Base-by-base conservation (phyloP, 2,888 invertebrate genomes). In the Heliconius ethilla region DNA sequence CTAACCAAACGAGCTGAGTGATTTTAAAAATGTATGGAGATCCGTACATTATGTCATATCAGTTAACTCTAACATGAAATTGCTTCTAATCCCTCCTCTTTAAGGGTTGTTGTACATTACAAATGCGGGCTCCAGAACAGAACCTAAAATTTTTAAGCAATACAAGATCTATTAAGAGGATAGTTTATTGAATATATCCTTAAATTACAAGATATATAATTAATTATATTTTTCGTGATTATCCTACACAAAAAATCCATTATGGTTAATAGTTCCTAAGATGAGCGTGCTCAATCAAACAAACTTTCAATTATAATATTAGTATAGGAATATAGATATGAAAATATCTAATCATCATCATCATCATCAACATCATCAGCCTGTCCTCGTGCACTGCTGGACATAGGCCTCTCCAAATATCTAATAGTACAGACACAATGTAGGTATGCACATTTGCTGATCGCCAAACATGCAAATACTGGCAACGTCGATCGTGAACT, bases 51-150 rank as follows among this genome's bases (percentile, higher is more conserved):
- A 45, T 27, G 22, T 40, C 62, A 25, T 63, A 25, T 45, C 40
- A 63, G 40, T 62, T 74, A 62, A 72, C 22, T 33, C 33, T 74
- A 27, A 63, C 13, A 5, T 74, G 40, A 74, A 74, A 74, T 74
- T 74, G 45, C 18, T 27, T 74, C 27, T 74, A 63, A 40, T 63
- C 74, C 63, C 18, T 55, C 27, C 37, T 27, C 66, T 40, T 67
- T 40, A 59, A 77, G 37, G 76, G 70, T 66, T 33, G 55, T 27
- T 59, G 22, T 67, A 55, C 27, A 77, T 67, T 73, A 51, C 40
- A 59, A 77, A 77, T 55, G 33, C 10, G 40, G 18, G 2, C 22
- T 72, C 40, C 40, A 62, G 18, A 70, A 63, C 63, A 51, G n/a
- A 37, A 72, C 9, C 25, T 25, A 59, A 33, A 72, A 22, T 33